Percentiles rank a stretch among this genome's conserved stretches.
Conservation (phyloP, 2,113 vertebrate genomes). For the Etheostoma spectabile region DNA sequence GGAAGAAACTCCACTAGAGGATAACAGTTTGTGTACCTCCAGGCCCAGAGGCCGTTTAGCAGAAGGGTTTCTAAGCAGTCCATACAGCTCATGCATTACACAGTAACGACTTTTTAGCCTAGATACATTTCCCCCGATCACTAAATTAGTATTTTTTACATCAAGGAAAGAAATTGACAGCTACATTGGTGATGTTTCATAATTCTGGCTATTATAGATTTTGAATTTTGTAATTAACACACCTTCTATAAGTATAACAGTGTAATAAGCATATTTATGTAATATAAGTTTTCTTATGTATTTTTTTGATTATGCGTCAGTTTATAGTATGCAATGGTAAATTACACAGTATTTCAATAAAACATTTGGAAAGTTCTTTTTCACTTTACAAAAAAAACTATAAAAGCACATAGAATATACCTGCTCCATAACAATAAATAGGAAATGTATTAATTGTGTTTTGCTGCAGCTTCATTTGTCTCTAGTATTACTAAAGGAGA, state of each 20-base stretch:
- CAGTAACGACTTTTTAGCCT: not conserved
- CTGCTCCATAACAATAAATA: not conserved
- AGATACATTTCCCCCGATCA: not conserved
- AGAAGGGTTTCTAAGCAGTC: not conserved
- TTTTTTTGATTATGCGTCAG: not conserved
- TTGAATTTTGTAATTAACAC: not conserved
- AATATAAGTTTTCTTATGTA: not conserved
- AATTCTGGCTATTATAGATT: not conserved
- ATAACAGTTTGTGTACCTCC: not conserved
- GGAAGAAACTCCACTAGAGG: not conserved
- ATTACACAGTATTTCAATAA: not conserved
- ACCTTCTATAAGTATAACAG: too few relatives aligned
- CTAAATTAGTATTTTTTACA: not conserved
- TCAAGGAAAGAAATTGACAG: not conserved
- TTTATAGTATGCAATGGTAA: not conserved
- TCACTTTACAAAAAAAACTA: not conserved
- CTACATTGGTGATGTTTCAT: not conserved
- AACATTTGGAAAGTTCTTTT: too few relatives aligned
- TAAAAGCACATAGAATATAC: not conserved
- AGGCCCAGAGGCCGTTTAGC: not conserved
- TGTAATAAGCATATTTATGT: too few relatives aligned
- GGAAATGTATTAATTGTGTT: not conserved
- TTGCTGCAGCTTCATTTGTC: not conserved
- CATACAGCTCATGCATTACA: not conserved
- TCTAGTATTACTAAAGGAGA: not conserved